Evolutionary conservation across 2,797 vertebrate genomes (phyloP).

Genomic region (Nyctalus aviator): DNA sequence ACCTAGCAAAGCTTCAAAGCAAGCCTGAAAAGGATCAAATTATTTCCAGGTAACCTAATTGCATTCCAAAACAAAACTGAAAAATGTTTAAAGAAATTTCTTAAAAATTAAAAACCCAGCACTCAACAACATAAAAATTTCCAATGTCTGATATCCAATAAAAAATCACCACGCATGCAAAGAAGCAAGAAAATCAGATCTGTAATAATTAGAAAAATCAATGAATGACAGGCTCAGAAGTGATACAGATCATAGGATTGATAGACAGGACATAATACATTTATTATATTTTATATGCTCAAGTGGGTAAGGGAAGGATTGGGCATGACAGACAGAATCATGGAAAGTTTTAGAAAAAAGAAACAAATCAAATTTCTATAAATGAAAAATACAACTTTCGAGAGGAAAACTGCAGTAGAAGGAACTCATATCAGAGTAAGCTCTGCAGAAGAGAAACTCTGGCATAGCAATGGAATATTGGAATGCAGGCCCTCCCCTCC

Average conservation of each 20-base stretch:
- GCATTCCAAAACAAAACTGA: constrained; percentile 15
- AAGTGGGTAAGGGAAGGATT: neutral
- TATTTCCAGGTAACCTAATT: neutral
- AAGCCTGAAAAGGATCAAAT: neutral
- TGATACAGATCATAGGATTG: neutral
- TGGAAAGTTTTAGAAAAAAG: neutral
- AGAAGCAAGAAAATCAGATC: constrained; percentile 16
- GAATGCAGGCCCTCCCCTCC: neutral
- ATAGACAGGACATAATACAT: neutral
- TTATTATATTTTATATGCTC: constrained; percentile 21
- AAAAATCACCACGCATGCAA: neutral
- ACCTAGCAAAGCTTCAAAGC: neutral
- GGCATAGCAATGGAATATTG: neutral
- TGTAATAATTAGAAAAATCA: constrained; percentile 6
- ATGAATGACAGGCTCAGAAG: neutral
- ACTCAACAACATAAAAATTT: constrained; percentile 8
- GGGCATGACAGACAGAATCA: neutral
- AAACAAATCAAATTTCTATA: constrained; percentile 7
- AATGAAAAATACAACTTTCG: neutral
- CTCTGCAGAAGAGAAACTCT: constrained; percentile 1
- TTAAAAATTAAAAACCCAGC: neutral
- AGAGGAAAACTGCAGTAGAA: neutral
- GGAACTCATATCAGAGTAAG: neutral
- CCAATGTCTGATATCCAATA: neutral
- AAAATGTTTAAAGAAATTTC: constrained; percentile 31